Percentiles rank a stretch among this genome's conserved stretches.
These are phyloP conservation scores for Grus americana DNA, from an alignment of 2,113 vertebrate species.

Conservation along the genomic window DNA sequence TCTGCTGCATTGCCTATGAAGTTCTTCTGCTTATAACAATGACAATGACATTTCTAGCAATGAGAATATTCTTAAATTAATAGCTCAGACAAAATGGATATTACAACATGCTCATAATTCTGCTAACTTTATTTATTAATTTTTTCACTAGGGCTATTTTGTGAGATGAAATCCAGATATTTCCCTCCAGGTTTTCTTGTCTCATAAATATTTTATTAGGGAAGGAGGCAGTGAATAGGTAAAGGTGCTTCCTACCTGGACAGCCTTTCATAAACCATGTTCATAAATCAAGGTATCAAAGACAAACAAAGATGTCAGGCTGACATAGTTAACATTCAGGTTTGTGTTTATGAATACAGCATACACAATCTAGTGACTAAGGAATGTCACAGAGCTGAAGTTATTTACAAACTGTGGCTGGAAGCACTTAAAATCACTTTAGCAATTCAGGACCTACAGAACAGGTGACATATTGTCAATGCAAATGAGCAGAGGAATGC, in stretches of 20 bases:
- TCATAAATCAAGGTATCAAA: slow-evolving; percentile 12
- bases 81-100: not conserved
- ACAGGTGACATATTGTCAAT: not conserved
- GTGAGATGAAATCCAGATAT: not conserved
- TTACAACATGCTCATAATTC: not conserved
- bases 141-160: not conserved
- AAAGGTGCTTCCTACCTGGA: not conserved
- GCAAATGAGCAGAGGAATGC: not conserved
- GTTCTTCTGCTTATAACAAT: not conserved
- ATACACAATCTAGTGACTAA: not conserved
- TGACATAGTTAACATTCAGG: not conserved
- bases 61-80: not conserved
- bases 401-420: not conserved
- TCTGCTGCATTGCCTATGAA: not conserved
- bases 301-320: not conserved
- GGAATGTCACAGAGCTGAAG: not conserved
- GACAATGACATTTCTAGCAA: not conserved
- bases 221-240: not conserved
- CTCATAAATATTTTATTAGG: not conserved
- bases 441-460: not conserved
- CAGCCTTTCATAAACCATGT: not conserved
- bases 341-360: not conserved
- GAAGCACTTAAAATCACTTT: not conserved
- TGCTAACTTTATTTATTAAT: not conserved
- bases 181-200: not conserved